Percentiles rank a stretch among this genome's conserved stretches.
Evolutionary conservation across 1,140 invertebrate genomes (phyloP).

Genomic region (Bombus waltoni): DNA sequence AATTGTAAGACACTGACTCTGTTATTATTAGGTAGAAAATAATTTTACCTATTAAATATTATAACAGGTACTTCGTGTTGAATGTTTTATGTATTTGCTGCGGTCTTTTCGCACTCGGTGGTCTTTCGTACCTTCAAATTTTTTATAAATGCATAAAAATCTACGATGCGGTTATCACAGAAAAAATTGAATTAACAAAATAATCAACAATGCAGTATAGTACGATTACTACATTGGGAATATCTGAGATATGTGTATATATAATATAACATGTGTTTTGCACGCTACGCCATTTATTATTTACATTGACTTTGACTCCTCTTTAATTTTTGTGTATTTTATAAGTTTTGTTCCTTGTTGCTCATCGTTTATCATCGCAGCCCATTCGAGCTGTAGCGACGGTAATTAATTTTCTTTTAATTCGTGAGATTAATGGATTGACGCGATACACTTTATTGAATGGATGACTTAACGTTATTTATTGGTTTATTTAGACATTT

Average conservation of each 20-base stretch:
- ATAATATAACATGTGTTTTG: not conserved
- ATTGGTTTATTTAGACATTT: constrained; percentile 55
- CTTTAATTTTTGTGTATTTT: constrained; percentile 35
- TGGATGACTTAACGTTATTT: constrained; percentile 52
- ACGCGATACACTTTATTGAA: constrained; percentile 51
- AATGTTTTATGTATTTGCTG: too few species aligned
- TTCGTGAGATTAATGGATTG: constrained; percentile 74
- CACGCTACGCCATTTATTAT: not conserved
- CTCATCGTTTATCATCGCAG: constrained; percentile 64
- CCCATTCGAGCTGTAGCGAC: constrained; percentile 63
- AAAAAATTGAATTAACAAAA: too few species aligned
- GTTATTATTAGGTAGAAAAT: not conserved
- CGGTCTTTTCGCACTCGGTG: too few species aligned
- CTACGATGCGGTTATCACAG: too few species aligned
- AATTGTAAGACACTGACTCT: not conserved
- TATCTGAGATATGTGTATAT: too few species aligned
- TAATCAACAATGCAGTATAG: too few species aligned
- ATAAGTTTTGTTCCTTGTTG: constrained; percentile 30
- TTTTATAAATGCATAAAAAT: too few species aligned
- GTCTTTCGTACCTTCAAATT: too few species aligned
- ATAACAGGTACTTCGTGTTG: too few species aligned
- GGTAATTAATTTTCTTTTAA: constrained; percentile 77
- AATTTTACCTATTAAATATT: not conserved
- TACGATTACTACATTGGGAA: too few species aligned
- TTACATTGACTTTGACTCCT: constrained; percentile 5